Base-by-base conservation (phyloP, 2,888 invertebrate genomes). In the Caenorhabditis sinica region DNA sequence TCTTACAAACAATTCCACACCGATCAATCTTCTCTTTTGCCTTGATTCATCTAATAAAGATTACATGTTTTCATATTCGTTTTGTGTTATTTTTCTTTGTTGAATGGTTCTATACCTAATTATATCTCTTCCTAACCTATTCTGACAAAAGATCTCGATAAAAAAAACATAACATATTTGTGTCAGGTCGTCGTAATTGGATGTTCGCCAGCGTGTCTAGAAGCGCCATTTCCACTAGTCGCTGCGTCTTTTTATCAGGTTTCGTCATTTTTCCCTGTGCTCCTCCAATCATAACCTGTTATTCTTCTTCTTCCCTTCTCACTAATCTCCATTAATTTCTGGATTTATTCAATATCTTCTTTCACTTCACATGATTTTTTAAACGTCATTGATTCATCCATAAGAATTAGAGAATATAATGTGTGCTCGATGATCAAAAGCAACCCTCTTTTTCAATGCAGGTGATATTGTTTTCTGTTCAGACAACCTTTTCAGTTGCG, bases 11-110 rank as follows among this genome's bases (percentile, higher is more conserved):
- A 30, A 20, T 83, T 66, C 63, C 85, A 88, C 68, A 53, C 82
- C n/a, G 85, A 86, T 56, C 88, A 88, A 68, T 30, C 45, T 2
- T 85, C 86, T 2, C 49, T 88, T 61, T 81, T 88, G 17, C 79
- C 86, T 0, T 80, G 53, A 80, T 13, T 40, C 56, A 23, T 33
- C 20, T 75, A 69, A 49, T 66, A 36, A 58, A 36, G 17, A 40
- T 43, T 63, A 61, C 25, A 3, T n/a, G 28, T 45, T 28, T 74
- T 45, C 28, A 43, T 20, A 30, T 33, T 30, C 15, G 40, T 28
- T 23, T 17, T 58, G 36, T 73, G n/a, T 30, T 30, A 20, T n/a
- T 49, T 6, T n/a, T 45, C 25, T 61, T 25, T 40, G 3, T 56
- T 40, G 40, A 28, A 40, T 20, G 33, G 69, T 53, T 40, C 20